Evolutionary conservation across 2,113 vertebrate genomes (phyloP).

Genomic region (Panthera uncia): DNA sequence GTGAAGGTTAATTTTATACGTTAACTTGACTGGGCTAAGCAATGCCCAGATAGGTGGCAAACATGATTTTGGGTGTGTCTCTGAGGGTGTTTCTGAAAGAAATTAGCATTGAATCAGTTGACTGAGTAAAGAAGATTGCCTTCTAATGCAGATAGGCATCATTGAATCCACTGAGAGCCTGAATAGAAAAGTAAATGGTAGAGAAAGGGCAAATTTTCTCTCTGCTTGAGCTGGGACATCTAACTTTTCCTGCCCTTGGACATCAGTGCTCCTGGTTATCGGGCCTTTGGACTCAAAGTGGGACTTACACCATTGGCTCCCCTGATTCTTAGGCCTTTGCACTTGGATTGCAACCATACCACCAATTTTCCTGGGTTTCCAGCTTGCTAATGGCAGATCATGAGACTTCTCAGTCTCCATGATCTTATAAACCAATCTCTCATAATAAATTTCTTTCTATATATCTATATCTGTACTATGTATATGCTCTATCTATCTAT

Average conservation of each 20-base stretch:
- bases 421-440: background rate
- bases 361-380: background rate
- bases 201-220: background rate
- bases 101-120: background rate
- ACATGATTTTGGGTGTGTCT: background rate
- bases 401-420: background rate
- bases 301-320: background rate
- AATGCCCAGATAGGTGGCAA: background rate
- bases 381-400: background rate
- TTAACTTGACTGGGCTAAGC: background rate
- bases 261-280: background rate
- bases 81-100: background rate
- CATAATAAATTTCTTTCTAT: background rate
- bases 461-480: background rate
- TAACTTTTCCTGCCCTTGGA: background rate
- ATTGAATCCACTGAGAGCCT: background rate
- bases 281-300: background rate
- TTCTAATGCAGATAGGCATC: background rate
- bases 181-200: background rate
- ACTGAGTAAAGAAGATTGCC: background rate
- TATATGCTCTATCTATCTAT: background rate
- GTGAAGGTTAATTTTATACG: background rate
- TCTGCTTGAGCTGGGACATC: background rate
- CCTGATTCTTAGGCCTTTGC: background rate
- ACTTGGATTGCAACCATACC: background rate